These are phyloP conservation scores for Drosophila azteca DNA, from an alignment of 1,140 invertebrate genomes.

Conservation along the genomic window DNA sequence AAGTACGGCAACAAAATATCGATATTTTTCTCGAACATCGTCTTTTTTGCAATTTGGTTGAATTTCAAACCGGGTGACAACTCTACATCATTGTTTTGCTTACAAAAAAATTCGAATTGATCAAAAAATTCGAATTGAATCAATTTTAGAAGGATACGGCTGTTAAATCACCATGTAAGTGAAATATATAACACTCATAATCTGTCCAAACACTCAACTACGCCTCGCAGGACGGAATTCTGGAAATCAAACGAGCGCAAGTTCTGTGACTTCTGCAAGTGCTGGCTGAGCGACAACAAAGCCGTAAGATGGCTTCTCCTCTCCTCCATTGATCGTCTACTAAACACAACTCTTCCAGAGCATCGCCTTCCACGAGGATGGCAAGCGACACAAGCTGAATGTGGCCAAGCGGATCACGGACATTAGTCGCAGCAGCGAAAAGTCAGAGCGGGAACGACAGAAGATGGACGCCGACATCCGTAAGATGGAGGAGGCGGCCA, in stretches of 20 bases:
- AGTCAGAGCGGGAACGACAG: slow-evolving; percentile 90
- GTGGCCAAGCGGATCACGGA: slow-evolving; percentile 93
- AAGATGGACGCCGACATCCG: slow-evolving; percentile 92
- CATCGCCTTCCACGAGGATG: slow-evolving; percentile 97
- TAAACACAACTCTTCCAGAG: slow-evolving; percentile 86
- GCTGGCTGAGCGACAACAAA: slow-evolving; percentile 99
- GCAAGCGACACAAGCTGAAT: slow-evolving; percentile 96
- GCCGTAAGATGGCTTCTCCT: slow-evolving; percentile 86
- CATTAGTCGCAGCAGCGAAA: slow-evolving; percentile 92
- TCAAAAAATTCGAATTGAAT: too few species aligned
- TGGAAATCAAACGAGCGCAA: slow-evolving; percentile 98
- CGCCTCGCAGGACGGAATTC: slow-evolving; percentile 93
- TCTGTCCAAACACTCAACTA: background rate
- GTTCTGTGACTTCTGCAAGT: slow-evolving; percentile 99
- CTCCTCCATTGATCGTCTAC: background rate
- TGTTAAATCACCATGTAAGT: slow-evolving; percentile 43
- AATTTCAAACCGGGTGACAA: slow-evolving; percentile 13
- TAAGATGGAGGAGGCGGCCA: slow-evolving; percentile 94
- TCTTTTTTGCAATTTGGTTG: too few species aligned
- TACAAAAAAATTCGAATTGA: too few species aligned
- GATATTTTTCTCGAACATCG: too few species aligned
- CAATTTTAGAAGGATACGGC: background rate
- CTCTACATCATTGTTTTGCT: background rate
- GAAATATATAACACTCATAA: too few species aligned
- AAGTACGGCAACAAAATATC: too few species aligned